Percentiles rank a stretch among this genome's conserved stretches.
phyloP scores from a whole-genome alignment of 2,797 vertebrate species.

The Enoplosus armatus region DNA sequence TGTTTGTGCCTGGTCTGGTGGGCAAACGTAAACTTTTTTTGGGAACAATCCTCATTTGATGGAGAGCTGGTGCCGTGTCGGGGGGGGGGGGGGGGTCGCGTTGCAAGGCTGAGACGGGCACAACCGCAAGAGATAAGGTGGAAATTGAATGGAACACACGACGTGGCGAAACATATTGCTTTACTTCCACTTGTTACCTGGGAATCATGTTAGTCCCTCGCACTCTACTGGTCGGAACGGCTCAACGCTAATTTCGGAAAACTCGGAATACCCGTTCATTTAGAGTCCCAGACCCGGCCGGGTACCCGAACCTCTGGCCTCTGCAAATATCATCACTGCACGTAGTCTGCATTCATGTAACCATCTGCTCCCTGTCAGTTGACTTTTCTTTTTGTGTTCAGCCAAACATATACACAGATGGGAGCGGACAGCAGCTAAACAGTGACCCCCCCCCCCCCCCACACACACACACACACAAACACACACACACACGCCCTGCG shows the following conservation, averaged over 20 bases:
- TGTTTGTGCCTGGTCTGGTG: conserved; percentile 63
- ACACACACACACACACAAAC: conserved; percentile 6
- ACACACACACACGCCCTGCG: conserved; percentile 10
- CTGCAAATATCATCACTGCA: no score
- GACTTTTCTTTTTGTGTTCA: no score
- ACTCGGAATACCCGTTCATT: neutral
- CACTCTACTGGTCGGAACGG: neutral
- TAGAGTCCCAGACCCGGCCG: neutral
- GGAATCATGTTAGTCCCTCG: neutral
- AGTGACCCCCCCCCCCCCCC: conserved; percentile 14
- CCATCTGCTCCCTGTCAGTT: no score
- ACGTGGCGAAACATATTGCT: neutral
- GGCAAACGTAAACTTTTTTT: conserved; percentile 64
- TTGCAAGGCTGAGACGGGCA: neutral
- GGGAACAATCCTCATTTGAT: conserved; percentile 46
- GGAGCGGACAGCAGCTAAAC: conserved; percentile 25
- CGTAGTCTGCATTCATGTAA: no score
- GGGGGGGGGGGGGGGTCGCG: neutral
- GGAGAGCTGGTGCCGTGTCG: conserved; percentile 1
- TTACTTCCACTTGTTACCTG: neutral
- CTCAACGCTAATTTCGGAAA: neutral
- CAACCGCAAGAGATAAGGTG: conserved; percentile 42
- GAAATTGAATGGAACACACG: conserved; percentile 30
- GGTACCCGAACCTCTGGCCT: no score
- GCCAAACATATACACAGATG: conserved; percentile 4